Percentiles rank a stretch among this genome's conserved stretches.
phyloP scores from a whole-genome alignment of 1,140 invertebrate species.

The Drosophila sechellia region DNA sequence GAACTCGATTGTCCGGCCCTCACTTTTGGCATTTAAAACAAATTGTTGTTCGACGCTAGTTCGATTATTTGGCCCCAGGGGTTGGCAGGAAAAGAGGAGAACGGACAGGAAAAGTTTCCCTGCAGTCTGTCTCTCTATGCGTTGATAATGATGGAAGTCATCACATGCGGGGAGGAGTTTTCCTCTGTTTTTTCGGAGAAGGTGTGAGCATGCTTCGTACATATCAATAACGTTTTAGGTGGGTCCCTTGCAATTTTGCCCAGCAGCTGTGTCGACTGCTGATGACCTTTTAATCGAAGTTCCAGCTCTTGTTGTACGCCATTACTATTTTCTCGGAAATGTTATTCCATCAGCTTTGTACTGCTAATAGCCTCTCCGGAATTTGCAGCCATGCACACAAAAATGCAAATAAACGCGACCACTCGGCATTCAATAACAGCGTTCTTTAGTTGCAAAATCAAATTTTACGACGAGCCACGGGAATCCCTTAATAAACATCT shows the following conservation, averaged over 20 bases:
- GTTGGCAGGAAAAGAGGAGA: conserved; percentile 18
- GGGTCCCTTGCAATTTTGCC: conserved; percentile 5
- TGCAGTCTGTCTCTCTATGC: conserved; percentile 26
- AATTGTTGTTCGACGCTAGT: conserved; percentile 78
- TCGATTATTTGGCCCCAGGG: conserved; percentile 68
- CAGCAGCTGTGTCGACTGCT: conserved; percentile 75
- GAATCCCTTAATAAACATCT: conserved; percentile 77
- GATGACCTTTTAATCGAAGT: conserved; percentile 84
- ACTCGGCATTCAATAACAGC: conserved; percentile 65
- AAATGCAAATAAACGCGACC: conserved; percentile 77
- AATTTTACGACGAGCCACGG: conserved; percentile 79
- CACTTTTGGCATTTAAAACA: conserved; percentile 77
- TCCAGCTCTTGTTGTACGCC: conserved; percentile 2
- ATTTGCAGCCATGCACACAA: conserved; percentile 62
- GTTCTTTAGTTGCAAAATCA: conserved; percentile 61
- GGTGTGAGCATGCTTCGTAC: conserved; percentile 74
- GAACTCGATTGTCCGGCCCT: conserved; percentile 43
- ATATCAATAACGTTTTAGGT: conserved; percentile 78
- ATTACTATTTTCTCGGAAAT: conserved; percentile 3
- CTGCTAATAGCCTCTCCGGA: conserved; percentile 22
- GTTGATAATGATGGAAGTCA: conserved; percentile 74
- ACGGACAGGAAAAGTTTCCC: conserved; percentile 51
- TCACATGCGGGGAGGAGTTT: conserved; percentile 55
- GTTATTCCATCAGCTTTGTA: conserved; percentile 35
- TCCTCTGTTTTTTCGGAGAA: conserved; percentile 21